Evolutionary conservation across 2,888 invertebrate species (phyloP), one percentile per base, ranked within the genome.

Genomic region (Rotaria macrura): DNA sequence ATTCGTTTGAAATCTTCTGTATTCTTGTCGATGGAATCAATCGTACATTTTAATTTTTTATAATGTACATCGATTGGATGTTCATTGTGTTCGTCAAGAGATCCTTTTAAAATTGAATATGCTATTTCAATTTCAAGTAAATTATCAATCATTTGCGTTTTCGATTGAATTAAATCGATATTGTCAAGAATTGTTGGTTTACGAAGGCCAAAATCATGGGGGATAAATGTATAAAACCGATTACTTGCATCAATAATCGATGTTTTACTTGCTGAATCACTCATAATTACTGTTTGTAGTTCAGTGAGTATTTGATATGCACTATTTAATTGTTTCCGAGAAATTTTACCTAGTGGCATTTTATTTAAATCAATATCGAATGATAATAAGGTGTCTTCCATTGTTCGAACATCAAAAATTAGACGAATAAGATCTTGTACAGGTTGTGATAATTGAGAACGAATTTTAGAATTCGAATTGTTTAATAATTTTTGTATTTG

Each of bases 311-410:
- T 94, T 85, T 91, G 91, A 90, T 94, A 97, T 0, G 97, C 98
- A 54, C 93, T 92, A 89, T 95, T 93, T 86, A 99, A 94, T 92
- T 91, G 91, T 85, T 94, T 94, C 89, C 95, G 94, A 3, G 96
- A 96, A 23, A 99, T 91, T 91, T 98, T 98, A 34, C 98, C 99
- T 17, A 99, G 92, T 0, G 99, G 99, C 98, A 99, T 97, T 92
- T 98, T 97, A 87, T 96, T 96, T 88, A 95, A 57, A 83, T 86
- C 86, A 89, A 94, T 94, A 92, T 99, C 96, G 91, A 96, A 97
- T 90, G 97, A 96, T 89, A 95, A 90, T 93, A 99, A 94, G 0
- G 95, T 94, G 89, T 94, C 94, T 90, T 96, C 96, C 97, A 99
- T 98, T 17, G 93, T 92, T 87, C 95, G 93, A 0, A 97, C 93